Base-by-base conservation (phyloP, 2,888 invertebrate species). In the Theretra japonica region DNA sequence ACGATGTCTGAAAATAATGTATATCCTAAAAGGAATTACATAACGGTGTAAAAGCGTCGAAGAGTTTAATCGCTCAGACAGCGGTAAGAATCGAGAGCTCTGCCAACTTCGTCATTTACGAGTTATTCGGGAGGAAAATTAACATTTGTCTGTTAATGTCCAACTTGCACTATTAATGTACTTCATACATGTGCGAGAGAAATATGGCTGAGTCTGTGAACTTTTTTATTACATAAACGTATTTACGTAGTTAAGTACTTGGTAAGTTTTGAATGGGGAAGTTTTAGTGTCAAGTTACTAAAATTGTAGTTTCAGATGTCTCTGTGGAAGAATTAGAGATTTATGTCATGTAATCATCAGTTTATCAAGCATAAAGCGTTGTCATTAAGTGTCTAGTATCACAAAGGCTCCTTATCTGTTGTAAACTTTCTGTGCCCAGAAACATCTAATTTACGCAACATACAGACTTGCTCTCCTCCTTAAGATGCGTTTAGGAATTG, bases 61-160 rank as follows among this genome's bases (percentile, higher is more conserved):
- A 48, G 53, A 60, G 15, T 65, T 75, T 74, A 76, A 75, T 77
- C 75, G 71, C 73, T 75, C 72, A 69, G 71, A 68, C 72, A 70
- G 72, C 71, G 73, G 72, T 69, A 70, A 68, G 73, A 75, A 73
- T 68, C 75, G 74, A 68, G 73, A 28, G 53, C 69, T 70, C 69
- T 71, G 68, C 72, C 70, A 74, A 76, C 71, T 73, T 68, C 68
- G 73, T 75, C 73, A 73, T 75, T 74, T 73, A 72, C 68, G 70
- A 70, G 68, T 73, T 72, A 72, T 75, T 75, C 71, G 69, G 58
- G 69, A 70, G 70, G 68, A 53, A 71, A 71, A 71, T 71, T 71
- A 71, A 71, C 71, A 71, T 71, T 71, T 68, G 71, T 71, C 65
- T 65, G 57, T 68, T 59, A 71, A 71, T 71, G 65, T 57, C 57